Conservation (phyloP, 2,888 invertebrate species). For the Parnassius glacialis region DNA sequence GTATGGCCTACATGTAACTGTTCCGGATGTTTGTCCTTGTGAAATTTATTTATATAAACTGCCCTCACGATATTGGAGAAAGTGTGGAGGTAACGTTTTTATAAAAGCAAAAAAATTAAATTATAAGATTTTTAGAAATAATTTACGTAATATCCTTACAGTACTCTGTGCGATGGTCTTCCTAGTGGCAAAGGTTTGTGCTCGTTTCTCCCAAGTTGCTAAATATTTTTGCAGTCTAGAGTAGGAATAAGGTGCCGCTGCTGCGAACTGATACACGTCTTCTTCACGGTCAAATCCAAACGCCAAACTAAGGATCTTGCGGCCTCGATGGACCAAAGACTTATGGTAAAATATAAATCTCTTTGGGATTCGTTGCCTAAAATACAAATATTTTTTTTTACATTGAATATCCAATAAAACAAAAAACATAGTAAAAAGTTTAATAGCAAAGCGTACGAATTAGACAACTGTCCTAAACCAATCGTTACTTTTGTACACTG, state of each 20-base stretch:
- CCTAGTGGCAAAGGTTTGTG: constrained; percentile 83
- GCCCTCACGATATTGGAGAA: too few relatives aligned
- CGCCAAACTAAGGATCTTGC: constrained; percentile 95
- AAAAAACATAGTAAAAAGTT: too few relatives aligned
- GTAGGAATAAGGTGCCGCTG: constrained; percentile 98
- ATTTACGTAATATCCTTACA: constrained; percentile 58
- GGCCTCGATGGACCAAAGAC: constrained; percentile 92
- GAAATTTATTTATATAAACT: too few relatives aligned
- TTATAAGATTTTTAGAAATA: not conserved
- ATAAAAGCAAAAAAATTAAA: too few relatives aligned
- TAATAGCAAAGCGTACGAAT: too few relatives aligned
- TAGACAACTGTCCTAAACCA: too few relatives aligned
- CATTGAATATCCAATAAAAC: too few relatives aligned
- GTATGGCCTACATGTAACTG: too few relatives aligned
- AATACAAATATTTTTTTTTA: not conserved
- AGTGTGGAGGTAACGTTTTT: too few relatives aligned
- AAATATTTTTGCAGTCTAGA: constrained; percentile 93
- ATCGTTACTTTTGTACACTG: too few relatives aligned
- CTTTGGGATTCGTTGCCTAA: constrained; percentile 88
- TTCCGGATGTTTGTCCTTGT: too few relatives aligned
- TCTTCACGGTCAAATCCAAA: constrained; percentile 97
- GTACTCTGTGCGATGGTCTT: constrained; percentile 85
- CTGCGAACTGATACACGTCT: constrained; percentile 96
- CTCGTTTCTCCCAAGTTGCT: constrained; percentile 84
- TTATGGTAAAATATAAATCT: constrained; percentile 95